Evolutionary conservation across 30 jellyfish, hydroid and myxozoan species (phyloP).

Genomic region (Hydra vulgaris): DNA sequence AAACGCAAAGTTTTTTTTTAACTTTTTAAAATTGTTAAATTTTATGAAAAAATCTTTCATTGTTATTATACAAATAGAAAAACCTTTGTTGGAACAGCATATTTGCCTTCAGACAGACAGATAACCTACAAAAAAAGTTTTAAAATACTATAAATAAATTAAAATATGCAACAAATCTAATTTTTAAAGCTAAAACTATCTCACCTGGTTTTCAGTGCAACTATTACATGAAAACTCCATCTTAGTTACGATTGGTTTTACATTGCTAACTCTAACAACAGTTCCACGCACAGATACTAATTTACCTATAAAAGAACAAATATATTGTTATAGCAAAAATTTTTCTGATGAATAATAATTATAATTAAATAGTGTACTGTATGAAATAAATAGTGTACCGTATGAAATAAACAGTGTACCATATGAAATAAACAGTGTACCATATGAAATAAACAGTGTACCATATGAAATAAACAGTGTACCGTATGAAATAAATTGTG

Average conservation of each 20-base stretch:
- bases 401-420: too few species aligned
- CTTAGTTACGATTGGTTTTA: conserved; percentile 62
- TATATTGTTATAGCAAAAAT: neutral
- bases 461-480: too few species aligned
- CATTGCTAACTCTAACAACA: conserved; percentile 82
- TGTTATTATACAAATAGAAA: neutral
- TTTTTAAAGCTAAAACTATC: too few species aligned
- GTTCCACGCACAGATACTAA: conserved; percentile 82
- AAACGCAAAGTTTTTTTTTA: too few species aligned
- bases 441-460: too few species aligned
- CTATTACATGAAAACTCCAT: conserved; percentile 64
- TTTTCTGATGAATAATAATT: neutral
- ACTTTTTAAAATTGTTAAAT: too few species aligned
- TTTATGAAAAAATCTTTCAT: too few species aligned
- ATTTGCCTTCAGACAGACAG: conserved; percentile 54
- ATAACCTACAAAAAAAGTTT: conserved; percentile 33
- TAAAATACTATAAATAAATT: neutral
- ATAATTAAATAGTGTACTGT: too few species aligned
- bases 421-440: too few species aligned
- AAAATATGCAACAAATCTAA: too few species aligned
- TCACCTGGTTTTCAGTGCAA: conserved; percentile 67
- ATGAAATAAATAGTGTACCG: too few species aligned
- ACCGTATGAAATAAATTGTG: too few species aligned
- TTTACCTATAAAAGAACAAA: conserved; percentile 33
- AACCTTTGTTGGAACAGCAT: conserved; percentile 56